Evolutionary conservation across 1,140 invertebrate species (phyloP).

Genomic region (Drosophila orosa): DNA sequence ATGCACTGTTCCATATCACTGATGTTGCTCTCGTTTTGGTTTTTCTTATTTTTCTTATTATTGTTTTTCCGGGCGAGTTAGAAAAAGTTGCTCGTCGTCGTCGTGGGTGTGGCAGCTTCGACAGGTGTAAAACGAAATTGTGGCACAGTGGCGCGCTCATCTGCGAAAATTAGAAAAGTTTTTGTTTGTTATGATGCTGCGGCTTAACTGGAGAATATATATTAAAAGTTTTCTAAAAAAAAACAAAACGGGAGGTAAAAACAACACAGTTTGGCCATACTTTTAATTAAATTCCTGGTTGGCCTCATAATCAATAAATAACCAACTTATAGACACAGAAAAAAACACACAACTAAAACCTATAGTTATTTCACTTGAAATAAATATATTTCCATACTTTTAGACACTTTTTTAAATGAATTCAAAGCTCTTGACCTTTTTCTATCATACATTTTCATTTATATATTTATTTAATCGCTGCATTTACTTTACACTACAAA

Average conservation of each 20-base stretch:
- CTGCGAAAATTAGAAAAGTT: constrained; percentile 73
- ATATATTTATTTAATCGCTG: neutral
- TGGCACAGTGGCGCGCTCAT: constrained; percentile 60
- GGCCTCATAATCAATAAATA: constrained; percentile 1
- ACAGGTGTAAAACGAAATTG: constrained; percentile 63
- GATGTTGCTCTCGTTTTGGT: constrained; percentile 41
- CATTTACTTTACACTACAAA: neutral
- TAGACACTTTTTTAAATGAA: neutral
- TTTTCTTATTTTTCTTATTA: constrained; percentile 2
- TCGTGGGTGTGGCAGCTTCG: constrained; percentile 60
- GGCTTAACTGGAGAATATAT: constrained; percentile 10
- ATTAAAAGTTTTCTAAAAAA: neutral
- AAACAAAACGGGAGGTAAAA: neutral
- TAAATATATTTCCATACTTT: neutral
- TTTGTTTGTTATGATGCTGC: constrained; percentile 30
- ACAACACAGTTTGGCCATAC: neutral
- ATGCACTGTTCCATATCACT: constrained; percentile 79
- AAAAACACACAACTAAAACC: neutral
- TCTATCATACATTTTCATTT: neutral
- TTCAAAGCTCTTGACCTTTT: neutral
- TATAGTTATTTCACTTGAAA: neutral
- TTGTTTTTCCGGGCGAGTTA: constrained; percentile 22
- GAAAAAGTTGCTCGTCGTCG: constrained; percentile 52
- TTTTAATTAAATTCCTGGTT: constrained; percentile 7
- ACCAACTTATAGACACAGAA: neutral